Conservation (phyloP, 2,888 invertebrate genomes). For the Melinopterus prodromus region DNA sequence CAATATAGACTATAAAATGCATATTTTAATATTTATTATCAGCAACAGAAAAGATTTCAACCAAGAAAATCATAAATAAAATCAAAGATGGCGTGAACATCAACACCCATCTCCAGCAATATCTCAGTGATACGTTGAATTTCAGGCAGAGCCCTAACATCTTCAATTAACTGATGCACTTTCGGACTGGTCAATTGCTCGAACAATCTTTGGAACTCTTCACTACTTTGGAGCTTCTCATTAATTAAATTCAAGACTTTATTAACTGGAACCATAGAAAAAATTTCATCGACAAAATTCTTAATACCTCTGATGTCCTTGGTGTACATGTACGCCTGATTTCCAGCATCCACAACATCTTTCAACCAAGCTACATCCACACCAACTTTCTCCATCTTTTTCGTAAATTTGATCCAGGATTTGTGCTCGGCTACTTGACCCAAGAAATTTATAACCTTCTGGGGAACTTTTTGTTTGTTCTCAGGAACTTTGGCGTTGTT, state of each 20-base stretch:
- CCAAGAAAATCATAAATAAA: slow-evolving; percentile 45
- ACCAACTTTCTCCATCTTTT: not conserved
- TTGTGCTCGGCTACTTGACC: not conserved
- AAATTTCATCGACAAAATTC: slow-evolving; percentile 38
- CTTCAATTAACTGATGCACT: slow-evolving; percentile 44
- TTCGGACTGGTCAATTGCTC: slow-evolving; percentile 37
- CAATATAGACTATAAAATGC: too few species aligned
- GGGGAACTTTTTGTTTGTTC: not conserved
- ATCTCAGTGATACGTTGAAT: slow-evolving; percentile 41
- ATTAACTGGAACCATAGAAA: slow-evolving; percentile 33
- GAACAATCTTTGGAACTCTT: slow-evolving; percentile 39
- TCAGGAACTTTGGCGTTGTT: slow-evolving; percentile 25
- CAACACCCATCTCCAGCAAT: slow-evolving; percentile 44
- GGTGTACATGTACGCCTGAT: not conserved
- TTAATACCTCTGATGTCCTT: slow-evolving; percentile 28
- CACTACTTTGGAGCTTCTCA: slow-evolving; percentile 38
- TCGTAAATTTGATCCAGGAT: not conserved
- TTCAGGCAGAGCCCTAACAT: slow-evolving; percentile 44
- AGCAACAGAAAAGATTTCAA: slow-evolving; percentile 31
- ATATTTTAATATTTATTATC: too few species aligned
- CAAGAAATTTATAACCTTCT: not conserved
- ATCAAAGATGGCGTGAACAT: slow-evolving; percentile 42
- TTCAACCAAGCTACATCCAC: not conserved
- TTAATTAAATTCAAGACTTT: slow-evolving; percentile 28
- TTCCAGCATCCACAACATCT: not conserved